Percentiles rank a stretch among this genome's conserved stretches.
phyloP scores from a whole-genome alignment of 2,113 vertebrate genomes.

The Sarotherodon lohbergeri region DNA sequence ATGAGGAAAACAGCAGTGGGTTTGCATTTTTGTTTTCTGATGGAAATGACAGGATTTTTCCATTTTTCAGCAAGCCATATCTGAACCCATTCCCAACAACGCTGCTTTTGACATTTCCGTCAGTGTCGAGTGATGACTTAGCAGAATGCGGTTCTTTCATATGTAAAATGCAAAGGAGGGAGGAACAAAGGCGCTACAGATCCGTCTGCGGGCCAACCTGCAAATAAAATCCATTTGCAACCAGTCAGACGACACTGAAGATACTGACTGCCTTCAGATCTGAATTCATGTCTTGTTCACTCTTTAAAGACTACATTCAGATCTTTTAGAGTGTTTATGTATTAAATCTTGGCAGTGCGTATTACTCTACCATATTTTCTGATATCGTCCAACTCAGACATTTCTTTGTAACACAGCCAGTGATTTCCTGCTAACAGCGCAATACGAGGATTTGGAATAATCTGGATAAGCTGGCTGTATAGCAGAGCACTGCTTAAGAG shows the following conservation, averaged over 20 bases:
- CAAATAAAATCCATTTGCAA: constrained; percentile 27
- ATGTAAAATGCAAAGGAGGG: constrained; percentile 1
- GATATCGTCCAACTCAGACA: background rate
- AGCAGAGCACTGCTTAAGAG: constrained; percentile 40
- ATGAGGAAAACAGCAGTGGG: constrained; percentile 38
- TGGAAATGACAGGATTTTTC: background rate
- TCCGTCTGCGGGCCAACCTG: background rate
- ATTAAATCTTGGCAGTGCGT: background rate
- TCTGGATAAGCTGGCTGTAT: constrained; percentile 52
- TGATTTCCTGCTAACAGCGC: constrained; percentile 42
- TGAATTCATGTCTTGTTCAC: constrained; percentile 23
- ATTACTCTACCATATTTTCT: background rate
- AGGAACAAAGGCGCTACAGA: constrained; percentile 38
- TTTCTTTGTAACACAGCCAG: background rate
- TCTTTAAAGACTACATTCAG: constrained; percentile 6
- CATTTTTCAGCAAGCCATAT: background rate
- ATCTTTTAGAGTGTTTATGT: background rate
- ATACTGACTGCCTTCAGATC: constrained; percentile 19
- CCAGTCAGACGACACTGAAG: constrained; percentile 17
- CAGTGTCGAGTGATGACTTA: background rate
- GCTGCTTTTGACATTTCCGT: constrained; percentile 30
- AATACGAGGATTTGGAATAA: constrained; percentile 50
- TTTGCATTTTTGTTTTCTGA: constrained; percentile 23
- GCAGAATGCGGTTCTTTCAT: constrained; percentile 30
- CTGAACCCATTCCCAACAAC: constrained; percentile 8